Evolutionary conservation across 2,888 invertebrate genomes (phyloP), one percentile per base, ranked within the genome.

Genomic region (Opisthograptis luteolata): DNA sequence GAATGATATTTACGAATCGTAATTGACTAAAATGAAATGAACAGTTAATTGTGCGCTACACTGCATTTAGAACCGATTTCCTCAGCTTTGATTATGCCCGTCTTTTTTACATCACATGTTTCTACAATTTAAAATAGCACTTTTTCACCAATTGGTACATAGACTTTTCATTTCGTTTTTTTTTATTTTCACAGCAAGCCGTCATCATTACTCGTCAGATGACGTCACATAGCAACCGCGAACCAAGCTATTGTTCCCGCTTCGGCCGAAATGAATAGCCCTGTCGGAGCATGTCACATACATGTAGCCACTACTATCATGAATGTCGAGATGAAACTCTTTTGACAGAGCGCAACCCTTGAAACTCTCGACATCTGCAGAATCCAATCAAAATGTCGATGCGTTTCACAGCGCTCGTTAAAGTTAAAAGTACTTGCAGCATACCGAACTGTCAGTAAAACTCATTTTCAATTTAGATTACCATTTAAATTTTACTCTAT

Each of bases 181-280:
- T 27, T 30, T 30, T 30, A 8, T 14, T 27, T 10, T 30, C n/a
- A 2, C 15, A n/a, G 31, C 2, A 15, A 31, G 7, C 13, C 6
- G 30, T 13, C 19, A 34, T 34, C 10, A 34, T 8, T 17, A 34
- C 19, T 19, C n/a, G 9, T 6, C n/a, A 22, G 14, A 25, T 14
- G 36, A 15, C 14, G 24, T 25, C 15, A 15, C 36, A 5, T 15
- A n/a, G 35, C n/a, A 35, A 35, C 35, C 20, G 22, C 20, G n/a
- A 3, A 22, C 35, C 0, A 22, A 13, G 14, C 24, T 7, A 25
- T 25, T 36, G 36, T 24, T 36, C 10, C 14, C 8, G 36, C 9
- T 9, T 10, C 25, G 24, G 24, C 24, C 24, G 25, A 25, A 14
- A 25, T 36, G 24, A 36, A 36, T 25, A 36, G 15, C 12, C 22